Base-by-base conservation (phyloP, 1,140 invertebrate species). In the Acromyrmex echinatior region DNA sequence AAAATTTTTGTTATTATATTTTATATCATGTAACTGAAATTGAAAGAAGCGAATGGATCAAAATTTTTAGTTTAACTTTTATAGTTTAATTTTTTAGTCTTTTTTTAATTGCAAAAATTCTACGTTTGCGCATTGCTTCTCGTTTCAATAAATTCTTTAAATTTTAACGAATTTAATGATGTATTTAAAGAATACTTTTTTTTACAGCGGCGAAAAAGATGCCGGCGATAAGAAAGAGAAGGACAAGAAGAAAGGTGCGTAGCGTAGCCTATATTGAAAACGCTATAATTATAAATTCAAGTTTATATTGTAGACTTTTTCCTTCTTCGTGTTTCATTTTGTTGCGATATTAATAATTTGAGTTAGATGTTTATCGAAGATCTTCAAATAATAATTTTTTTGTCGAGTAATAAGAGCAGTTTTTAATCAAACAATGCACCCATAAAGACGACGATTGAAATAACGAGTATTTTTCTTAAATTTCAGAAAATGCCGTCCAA, bases 401-500 rank as follows among this genome's bases (percentile, higher is more conserved):
- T 18, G 9, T 18, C 18, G 16, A 53, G 16, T 28, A 21, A 28
- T 45, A 28, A 21, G 1, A 56, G 45, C 14, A 12, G 2, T 21
- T 21, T 49, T 56, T 28, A 45, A 6, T 39, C 31, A 76, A 62
- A 58, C 9, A 4, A 65, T 14, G 12, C 9, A 2, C 2, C 16
- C 25, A 21, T 14, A 14, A 66, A 53, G 25, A 66, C 16, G 9
- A 45, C 39, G 10, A 45, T 12, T 7, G 9, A 45, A 45, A 10
- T 45, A 45, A 45, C 25, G 25, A 81, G 12, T n/a, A 12, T 79
- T 16, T 76, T 84, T 62, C 16, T 66, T 16, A 16, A 86, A 91
- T 95, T 95, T 86, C 90, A 95, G 96, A 96, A 92, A 96, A 95
- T 90, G 94, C 95, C 88, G 95, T 98, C 93, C 98, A 98, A 91